These are phyloP conservation scores for Rallus crepitans DNA, from an alignment of 2,797 vertebrate species.

Conservation along the genomic window DNA sequence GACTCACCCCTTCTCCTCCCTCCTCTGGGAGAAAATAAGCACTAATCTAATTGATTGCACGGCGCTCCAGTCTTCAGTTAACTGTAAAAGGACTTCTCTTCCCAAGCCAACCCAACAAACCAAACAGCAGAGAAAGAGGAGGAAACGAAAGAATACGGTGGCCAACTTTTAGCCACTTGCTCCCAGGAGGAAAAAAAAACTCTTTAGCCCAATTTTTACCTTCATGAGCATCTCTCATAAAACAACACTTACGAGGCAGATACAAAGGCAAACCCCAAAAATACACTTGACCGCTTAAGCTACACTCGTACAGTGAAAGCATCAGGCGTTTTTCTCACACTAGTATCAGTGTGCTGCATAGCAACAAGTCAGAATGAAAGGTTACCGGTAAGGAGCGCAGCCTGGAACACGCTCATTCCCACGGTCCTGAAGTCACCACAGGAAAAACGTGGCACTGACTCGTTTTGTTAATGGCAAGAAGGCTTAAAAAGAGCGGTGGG, in stretches of 20 bases:
- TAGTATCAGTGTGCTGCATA: constrained; percentile 19
- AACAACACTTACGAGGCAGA: not conserved
- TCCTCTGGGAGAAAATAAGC: constrained; percentile 32
- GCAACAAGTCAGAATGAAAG: constrained; percentile 70
- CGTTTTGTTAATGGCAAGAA: not conserved
- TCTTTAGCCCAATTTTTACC: not conserved
- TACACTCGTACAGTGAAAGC: not conserved
- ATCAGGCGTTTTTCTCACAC: constrained; percentile 49
- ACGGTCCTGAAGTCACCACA: constrained; percentile 44
- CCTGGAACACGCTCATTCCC: constrained; percentile 48
- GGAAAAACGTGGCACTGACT: not conserved
- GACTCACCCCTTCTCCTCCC: constrained; percentile 14
- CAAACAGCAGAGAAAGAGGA: not conserved
- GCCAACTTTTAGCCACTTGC: not conserved
- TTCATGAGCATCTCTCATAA: not conserved
- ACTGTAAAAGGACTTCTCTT: constrained; percentile 26
- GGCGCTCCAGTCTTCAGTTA: not conserved
- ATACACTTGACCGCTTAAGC: not conserved
- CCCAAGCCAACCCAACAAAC: not conserved
- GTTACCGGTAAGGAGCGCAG: constrained; percentile 32
- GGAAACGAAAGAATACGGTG: not conserved
- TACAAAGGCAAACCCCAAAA: not conserved
- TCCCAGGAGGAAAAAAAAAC: not conserved
- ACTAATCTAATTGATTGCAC: constrained; percentile 46
- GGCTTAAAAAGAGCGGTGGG: not conserved